These are phyloP conservation scores for Enteromius thamalakanensis DNA, from an alignment of 2,797 vertebrate species.

Conservation along the genomic window DNA sequence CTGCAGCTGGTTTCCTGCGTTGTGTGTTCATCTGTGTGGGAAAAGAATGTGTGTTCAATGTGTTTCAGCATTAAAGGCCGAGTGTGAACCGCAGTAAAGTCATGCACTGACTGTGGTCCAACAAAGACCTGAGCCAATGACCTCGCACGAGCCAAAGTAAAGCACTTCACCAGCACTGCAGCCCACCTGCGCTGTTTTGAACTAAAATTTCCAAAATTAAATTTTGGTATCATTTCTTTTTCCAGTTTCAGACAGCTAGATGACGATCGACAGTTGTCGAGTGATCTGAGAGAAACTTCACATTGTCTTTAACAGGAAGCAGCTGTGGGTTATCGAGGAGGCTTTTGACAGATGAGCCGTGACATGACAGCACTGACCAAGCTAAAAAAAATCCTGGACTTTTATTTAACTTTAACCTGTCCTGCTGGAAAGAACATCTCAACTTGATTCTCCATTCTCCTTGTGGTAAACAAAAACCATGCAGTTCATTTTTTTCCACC, in stretches of 20 bases:
- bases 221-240: neutral
- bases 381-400: neutral
- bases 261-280: neutral
- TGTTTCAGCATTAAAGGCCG: slow-evolving; percentile 24
- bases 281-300: slow-evolving; percentile 31
- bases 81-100: slow-evolving; percentile 22
- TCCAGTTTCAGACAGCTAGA: neutral
- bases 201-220: neutral
- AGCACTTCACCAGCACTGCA: slow-evolving; percentile 15
- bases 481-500: neutral
- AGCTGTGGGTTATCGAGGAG: slow-evolving; percentile 43
- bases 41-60: slow-evolving; percentile 17
- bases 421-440: neutral
- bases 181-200: slow-evolving; percentile 33
- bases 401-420: neutral
- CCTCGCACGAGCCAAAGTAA: slow-evolving; percentile 22
- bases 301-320: slow-evolving; percentile 44
- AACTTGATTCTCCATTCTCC: neutral
- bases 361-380: neutral
- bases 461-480: neutral
- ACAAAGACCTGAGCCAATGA: slow-evolving; percentile 38
- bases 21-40: slow-evolving; percentile 30
- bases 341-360: neutral
- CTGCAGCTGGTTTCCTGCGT: slow-evolving; percentile 23
- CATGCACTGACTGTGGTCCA: slow-evolving; percentile 29